phyloP scores from a whole-genome alignment of 2,888 invertebrate species.

The Anticlea derivata region DNA sequence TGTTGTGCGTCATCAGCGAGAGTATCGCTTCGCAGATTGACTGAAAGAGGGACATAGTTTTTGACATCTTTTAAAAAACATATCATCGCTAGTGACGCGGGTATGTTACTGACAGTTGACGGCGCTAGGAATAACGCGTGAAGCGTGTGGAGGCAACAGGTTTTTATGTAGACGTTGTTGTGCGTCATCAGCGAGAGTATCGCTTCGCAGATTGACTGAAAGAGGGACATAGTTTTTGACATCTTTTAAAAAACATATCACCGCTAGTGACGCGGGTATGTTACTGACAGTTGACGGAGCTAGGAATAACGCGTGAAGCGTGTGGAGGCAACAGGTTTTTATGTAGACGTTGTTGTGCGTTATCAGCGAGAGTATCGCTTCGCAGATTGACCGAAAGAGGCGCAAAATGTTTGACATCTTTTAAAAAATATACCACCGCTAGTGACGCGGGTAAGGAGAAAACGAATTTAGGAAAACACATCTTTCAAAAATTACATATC shows the following conservation, averaged over 20 bases:
- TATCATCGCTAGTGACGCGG: conserved; percentile 86
- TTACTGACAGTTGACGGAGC: conserved; percentile 84
- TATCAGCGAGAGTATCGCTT: conserved; percentile 93
- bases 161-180: conserved; percentile 91
- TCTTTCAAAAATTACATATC: no score
- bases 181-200: conserved; percentile 94
- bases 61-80: no score
- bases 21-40: conserved; percentile 91
- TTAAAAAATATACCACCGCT: no score
- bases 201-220: conserved; percentile 89
- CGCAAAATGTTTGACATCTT: no score
- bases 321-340: conserved; percentile 92
- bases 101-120: conserved; percentile 82
- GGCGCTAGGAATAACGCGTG: conserved; percentile 90
- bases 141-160: conserved; percentile 92
- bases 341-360: conserved; percentile 92
- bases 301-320: conserved; percentile 90
- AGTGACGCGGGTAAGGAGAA: conserved; percentile 86
- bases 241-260: no score
- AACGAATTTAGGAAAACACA: no score
- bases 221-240: no score
- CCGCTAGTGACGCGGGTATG: conserved; percentile 86
- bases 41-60: conserved; percentile 57
- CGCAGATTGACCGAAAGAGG: conserved; percentile 88
- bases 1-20: conserved; percentile 93